Percentiles rank a stretch among this genome's conserved stretches.
phyloP scores from a whole-genome alignment of 2,797 vertebrate genomes.

The Dallia pectoralis region DNA sequence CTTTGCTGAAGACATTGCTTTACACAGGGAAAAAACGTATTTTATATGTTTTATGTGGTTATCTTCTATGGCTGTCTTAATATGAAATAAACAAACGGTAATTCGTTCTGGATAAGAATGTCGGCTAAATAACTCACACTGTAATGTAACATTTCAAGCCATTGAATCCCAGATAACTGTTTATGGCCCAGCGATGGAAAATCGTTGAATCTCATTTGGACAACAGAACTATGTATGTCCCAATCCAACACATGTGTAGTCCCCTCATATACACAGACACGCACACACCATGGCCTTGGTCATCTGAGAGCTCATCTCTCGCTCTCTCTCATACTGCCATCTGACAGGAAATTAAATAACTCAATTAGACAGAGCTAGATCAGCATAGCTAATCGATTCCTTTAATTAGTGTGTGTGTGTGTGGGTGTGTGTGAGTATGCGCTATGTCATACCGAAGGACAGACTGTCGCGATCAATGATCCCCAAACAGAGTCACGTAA shows the following conservation, averaged over 20 bases:
- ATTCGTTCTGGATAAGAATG: no score
- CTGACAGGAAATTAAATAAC: conserved; percentile 33
- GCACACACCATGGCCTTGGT: background rate
- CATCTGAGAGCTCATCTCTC: background rate
- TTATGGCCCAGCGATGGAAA: conserved; percentile 44
- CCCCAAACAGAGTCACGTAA: conserved; percentile 11
- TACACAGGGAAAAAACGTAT: no score
- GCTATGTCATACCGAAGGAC: conserved; percentile 2
- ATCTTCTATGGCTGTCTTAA: no score
- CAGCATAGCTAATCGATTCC: conserved; percentile 45
- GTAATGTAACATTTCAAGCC: background rate
- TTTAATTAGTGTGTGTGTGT: conserved; percentile 2
- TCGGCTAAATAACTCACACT: no score
- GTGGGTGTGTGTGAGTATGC: background rate
- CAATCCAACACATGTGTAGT: conserved; percentile 20
- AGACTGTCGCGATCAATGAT: conserved; percentile 1
- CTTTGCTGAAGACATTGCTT: no score
- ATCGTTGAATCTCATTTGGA: conserved; percentile 40
- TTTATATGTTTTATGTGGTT: no score
- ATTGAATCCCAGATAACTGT: conserved; percentile 18
- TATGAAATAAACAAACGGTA: no score
- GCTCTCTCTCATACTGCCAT: conserved; percentile 9
- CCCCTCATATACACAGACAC: conserved; percentile 2
- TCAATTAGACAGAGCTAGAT: conserved; percentile 23
- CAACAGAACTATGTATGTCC: conserved; percentile 23